Evolutionary conservation across 30 jellyfish, hydroid and myxozoan species (phyloP).

Genomic region (Hydractinia echinata): DNA sequence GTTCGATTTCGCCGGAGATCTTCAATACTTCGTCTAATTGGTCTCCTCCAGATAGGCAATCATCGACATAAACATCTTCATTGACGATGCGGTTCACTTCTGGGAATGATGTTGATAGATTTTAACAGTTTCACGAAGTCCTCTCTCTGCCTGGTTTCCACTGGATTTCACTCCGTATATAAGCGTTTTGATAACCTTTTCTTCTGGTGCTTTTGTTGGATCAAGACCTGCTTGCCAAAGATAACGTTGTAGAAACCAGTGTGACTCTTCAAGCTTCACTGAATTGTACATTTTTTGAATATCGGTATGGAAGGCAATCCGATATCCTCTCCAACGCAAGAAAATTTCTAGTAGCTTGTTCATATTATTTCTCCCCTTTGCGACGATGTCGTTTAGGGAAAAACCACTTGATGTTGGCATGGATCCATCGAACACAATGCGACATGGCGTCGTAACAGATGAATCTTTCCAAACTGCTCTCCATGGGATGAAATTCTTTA

Average conservation of each 20-base stretch:
- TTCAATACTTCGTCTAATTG: not conserved
- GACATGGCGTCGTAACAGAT: slow-evolving; percentile 1
- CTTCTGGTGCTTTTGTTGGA: too few species aligned
- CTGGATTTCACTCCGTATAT: too few species aligned
- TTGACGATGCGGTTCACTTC: too few species aligned
- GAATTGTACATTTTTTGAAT: slow-evolving; percentile 8
- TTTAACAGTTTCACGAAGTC: too few species aligned
- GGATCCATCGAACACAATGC: slow-evolving; percentile 8
- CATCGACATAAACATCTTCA: too few species aligned
- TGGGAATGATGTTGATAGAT: too few species aligned
- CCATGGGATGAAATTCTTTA: not conserved
- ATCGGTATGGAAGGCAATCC: slow-evolving; percentile 20
- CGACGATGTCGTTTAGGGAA: not conserved
- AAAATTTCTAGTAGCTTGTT: slow-evolving; percentile 28
- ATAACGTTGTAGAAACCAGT: not conserved
- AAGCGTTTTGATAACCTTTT: too few species aligned
- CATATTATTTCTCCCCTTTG: slow-evolving; percentile 14
- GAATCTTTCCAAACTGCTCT: slow-evolving; percentile 30
- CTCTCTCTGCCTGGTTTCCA: too few species aligned
- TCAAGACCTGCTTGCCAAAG: slow-evolving; percentile 9
- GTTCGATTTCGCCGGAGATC: not conserved
- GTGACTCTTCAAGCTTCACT: not conserved
- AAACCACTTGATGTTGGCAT: slow-evolving; percentile 12
- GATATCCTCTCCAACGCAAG: slow-evolving; percentile 26
- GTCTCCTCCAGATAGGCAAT: slow-evolving; percentile 15